Conservation (phyloP, 2,888 invertebrate genomes). For the Hoplodrina blanda region DNA sequence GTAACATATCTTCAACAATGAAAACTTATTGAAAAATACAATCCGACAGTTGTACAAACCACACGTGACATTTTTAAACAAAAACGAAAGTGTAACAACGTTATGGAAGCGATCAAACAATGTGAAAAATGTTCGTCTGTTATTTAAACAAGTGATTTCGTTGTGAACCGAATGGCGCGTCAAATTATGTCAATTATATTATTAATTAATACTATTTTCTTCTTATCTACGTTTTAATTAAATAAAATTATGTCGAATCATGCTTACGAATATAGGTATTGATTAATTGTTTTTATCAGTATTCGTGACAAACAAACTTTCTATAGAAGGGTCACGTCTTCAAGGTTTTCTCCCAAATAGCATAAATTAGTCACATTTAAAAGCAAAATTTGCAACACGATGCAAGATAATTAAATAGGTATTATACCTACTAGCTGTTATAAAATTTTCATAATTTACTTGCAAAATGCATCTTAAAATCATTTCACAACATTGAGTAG, state of each 20-base stretch:
- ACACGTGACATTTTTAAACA: conserved; percentile 44
- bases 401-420: background rate
- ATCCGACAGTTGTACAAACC: conserved; percentile 5
- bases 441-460: background rate
- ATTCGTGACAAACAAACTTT: background rate
- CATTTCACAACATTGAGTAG: background rate
- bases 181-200: conserved; percentile 4
- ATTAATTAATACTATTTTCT: conserved; percentile 7
- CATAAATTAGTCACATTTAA: background rate
- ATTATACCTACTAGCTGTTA: no score
- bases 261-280: conserved; percentile 23
- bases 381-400: background rate
- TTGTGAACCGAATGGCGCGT: conserved; percentile 12
- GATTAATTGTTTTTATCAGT: background rate
- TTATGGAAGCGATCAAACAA: conserved; percentile 23
- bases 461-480: background rate
- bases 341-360: background rate
- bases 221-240: conserved; percentile 3
- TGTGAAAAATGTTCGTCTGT: background rate
- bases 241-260: conserved; percentile 37
- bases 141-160: conserved; percentile 46
- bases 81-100: conserved; percentile 27
- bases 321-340: background rate
- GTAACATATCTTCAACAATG: background rate
- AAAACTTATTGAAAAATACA: conserved; percentile 19